phyloP scores from a whole-genome alignment of 2,888 invertebrate species.

The Epistrophella euchroma region DNA sequence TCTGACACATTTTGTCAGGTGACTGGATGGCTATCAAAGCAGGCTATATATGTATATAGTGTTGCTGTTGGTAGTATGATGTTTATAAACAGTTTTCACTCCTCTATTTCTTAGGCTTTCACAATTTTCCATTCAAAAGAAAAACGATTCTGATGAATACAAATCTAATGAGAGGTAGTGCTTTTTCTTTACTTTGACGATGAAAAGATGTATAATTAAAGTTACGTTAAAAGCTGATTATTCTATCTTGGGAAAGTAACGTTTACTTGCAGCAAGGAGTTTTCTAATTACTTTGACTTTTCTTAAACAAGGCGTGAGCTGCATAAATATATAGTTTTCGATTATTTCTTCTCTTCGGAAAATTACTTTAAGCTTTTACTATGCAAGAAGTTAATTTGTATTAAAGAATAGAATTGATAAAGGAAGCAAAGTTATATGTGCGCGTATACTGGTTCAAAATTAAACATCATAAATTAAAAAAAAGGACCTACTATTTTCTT shows the following conservation, averaged over 20 bases:
- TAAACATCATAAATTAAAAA: too few species aligned
- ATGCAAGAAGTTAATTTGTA: conserved; percentile 10
- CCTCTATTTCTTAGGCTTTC: conserved; percentile 9
- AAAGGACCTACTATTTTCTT: too few species aligned
- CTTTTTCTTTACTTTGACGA: conserved; percentile 23
- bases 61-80: conserved; percentile 11
- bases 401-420: not conserved
- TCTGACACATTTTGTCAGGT: conserved; percentile 68
- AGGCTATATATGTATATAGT: not conserved
- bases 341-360: not conserved
- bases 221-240: conserved; percentile 53
- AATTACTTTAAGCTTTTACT: not conserved
- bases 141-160: conserved; percentile 58
- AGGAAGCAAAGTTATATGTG: too few species aligned
- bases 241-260: conserved; percentile 36
- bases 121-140: conserved; percentile 22
- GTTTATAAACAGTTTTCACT: not conserved
- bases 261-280: conserved; percentile 30
- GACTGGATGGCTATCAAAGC: conserved; percentile 35
- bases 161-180: conserved; percentile 62
- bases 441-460: too few species aligned
- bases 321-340: conserved; percentile 32
- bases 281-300: conserved; percentile 68
- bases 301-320: conserved; percentile 30
- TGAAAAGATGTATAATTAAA: conserved; percentile 69